A percentile compares a stretch with the other conserved stretches of the same genome.
Evolutionary conservation across 2,113 vertebrate genomes (phyloP).

Genomic region (Micronisus gabar): DNA sequence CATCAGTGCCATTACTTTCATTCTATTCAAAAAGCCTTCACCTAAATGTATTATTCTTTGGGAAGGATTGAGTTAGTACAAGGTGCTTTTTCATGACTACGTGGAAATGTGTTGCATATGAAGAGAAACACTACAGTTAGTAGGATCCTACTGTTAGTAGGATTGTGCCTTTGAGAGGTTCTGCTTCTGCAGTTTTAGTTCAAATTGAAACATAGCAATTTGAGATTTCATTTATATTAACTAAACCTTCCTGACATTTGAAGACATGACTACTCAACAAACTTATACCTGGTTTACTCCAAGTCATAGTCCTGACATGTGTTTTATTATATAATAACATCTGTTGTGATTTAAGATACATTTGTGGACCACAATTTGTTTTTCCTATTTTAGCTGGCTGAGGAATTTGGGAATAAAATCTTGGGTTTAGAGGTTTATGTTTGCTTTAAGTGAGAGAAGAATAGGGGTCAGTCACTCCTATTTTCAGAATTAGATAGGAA

Average conservation of each 20-base stretch:
- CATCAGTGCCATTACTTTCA: not conserved
- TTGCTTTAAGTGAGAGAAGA: not conserved
- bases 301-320: not conserved
- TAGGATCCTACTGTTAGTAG: not conserved
- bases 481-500: not conserved
- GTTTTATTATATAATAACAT: not conserved
- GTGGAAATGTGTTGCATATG: not conserved
- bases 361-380: not conserved
- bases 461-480: not conserved
- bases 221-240: not conserved
- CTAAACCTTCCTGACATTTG: not conserved
- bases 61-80: slow-evolving; percentile 29
- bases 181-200: not conserved
- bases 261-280: not conserved
- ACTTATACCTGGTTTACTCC: not conserved
- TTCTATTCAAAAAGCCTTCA: not conserved
- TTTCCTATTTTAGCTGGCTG: not conserved
- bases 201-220: not conserved
- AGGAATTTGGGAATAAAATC: not conserved
- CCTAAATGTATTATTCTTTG: not conserved
- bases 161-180: slow-evolving; percentile 7
- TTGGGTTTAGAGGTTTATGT: not conserved
- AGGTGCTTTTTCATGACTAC: slow-evolving; percentile 1
- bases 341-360: not conserved
- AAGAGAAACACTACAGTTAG: not conserved